These are phyloP conservation scores for Endotricha flammealis DNA, from an alignment of 2,888 invertebrate genomes.

Conservation along the genomic window DNA sequence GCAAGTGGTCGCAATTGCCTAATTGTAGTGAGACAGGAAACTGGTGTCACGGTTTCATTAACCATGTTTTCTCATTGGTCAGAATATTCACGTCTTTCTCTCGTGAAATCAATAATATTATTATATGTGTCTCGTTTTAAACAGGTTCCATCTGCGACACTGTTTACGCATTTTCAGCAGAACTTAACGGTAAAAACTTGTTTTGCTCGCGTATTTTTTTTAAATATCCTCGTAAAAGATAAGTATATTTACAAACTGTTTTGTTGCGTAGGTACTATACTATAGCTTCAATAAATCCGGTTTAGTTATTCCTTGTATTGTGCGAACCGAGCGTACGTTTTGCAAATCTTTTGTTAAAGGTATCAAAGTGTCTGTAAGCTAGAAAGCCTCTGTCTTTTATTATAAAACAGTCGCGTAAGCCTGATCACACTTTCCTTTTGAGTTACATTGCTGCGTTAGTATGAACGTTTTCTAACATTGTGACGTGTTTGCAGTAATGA, in stretches of 20 bases:
- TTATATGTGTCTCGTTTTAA: conserved; percentile 49
- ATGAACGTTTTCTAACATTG: too few species aligned
- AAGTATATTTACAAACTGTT: conserved; percentile 59
- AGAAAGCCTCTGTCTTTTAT: conserved; percentile 14
- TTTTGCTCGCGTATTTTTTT: conserved; percentile 52
- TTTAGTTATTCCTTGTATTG: conserved; percentile 39
- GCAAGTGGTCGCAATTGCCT: too few species aligned
- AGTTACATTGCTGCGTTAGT: conserved; percentile 10
- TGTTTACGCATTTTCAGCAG: conserved; percentile 59
- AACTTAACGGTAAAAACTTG: conserved; percentile 67
- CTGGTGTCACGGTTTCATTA: too few species aligned
- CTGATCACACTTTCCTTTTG: not conserved
- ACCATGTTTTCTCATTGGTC: too few species aligned
- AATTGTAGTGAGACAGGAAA: too few species aligned
- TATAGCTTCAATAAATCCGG: too few species aligned
- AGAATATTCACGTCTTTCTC: conserved; percentile 23
- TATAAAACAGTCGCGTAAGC: too few species aligned
- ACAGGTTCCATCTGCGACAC: conserved; percentile 37
- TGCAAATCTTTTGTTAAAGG: conserved; percentile 36
- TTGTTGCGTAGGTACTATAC: too few species aligned
- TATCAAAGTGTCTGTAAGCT: conserved; percentile 31
- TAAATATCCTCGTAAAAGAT: conserved; percentile 23
- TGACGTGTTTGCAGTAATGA: too few species aligned
- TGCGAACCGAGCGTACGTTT: conserved; percentile 38
- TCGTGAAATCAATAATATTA: conserved; percentile 35